phyloP scores from a whole-genome alignment of 2,888 invertebrate species.

The Phyllotreta striolata region DNA sequence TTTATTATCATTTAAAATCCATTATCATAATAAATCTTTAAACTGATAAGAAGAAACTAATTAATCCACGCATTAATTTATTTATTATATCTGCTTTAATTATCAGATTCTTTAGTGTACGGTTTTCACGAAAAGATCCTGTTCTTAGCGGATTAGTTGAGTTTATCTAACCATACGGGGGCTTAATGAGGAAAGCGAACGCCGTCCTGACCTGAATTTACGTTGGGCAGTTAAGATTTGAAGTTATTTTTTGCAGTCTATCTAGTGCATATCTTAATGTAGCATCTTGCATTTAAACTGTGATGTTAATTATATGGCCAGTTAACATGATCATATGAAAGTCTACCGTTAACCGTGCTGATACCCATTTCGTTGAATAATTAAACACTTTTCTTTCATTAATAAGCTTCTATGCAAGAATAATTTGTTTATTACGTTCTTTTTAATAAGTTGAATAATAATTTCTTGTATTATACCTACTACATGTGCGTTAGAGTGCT shows the following conservation, averaged over 20 bases:
- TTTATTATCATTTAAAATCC: constrained; percentile 2
- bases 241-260: constrained; percentile 34
- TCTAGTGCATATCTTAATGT: constrained; percentile 39
- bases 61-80: constrained; percentile 12
- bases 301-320: constrained; percentile 40
- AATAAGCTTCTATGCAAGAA: constrained; percentile 14
- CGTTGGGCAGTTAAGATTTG: constrained; percentile 33
- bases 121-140: constrained; percentile 21
- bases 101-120: constrained; percentile 17
- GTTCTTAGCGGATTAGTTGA: constrained; percentile 6
- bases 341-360: constrained; percentile 37
- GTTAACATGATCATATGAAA: constrained; percentile 41
- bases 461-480: too few relatives aligned
- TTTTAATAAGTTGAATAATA: constrained; percentile 14
- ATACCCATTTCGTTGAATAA: constrained; percentile 30
- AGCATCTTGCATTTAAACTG: constrained; percentile 36
- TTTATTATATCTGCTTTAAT: constrained; percentile 22
- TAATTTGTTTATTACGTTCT: constrained; percentile 10
- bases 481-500: too few relatives aligned
- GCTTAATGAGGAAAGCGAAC: constrained; percentile 27
- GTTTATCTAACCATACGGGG: constrained; percentile 19
- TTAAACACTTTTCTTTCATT: constrained; percentile 25
- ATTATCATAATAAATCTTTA: constrained; percentile 7
- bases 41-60: constrained; percentile 19
- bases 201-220: constrained; percentile 31